Base-by-base conservation (phyloP, 1,140 invertebrate genomes). In the Drosophila lowei region DNA sequence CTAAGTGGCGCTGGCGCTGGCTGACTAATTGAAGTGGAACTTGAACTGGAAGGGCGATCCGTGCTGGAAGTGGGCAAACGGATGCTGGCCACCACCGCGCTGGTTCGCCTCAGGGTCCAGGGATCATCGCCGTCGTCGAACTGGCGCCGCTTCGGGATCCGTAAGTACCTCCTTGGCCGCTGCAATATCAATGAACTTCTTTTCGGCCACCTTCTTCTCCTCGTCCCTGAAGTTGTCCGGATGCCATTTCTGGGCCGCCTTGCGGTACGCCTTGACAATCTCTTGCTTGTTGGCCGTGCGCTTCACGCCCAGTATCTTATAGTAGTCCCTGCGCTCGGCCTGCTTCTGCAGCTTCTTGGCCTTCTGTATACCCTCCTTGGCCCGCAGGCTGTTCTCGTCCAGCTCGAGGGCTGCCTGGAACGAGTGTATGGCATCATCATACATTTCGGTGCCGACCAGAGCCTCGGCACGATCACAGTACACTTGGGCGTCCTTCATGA, bases 121-220 rank as follows among this genome's bases (percentile, higher is more conserved):
- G 99, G 99, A 95, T 99, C 99, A 84, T 97, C 95, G 54, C 99
- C 99, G 75, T 94, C 93, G 92, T 99, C 98, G 92, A 97, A 99
- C 91, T 97, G 97, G 64, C 95, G 93, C 70, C 98, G 93, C 92
- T 99, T 99, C 97, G 88, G 95, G 93, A 92, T 95, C 95, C 16
- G 95, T 96, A 2, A 96, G 92, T 30, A 95, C 99, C 93, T 99
- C 99, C 93, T 99, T 99, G 16, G 99, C 99, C 44, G 98, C 97
- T 11, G 99, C 99, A 84, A 99, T 98, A 91, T 99, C 98, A 67
- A 99, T 99, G 89, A 99, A 99, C 92, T 97, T 99, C 91, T 99
- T 99, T 91, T 99, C 97, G 0, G 99, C 99, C 30, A 95, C 93
- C 90, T 98, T 98, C 92, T 99, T 99, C 77, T 97, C 96, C 54